Base-by-base conservation (phyloP, 2,888 invertebrate species). In the Drosophila suboccidentalis region DNA sequence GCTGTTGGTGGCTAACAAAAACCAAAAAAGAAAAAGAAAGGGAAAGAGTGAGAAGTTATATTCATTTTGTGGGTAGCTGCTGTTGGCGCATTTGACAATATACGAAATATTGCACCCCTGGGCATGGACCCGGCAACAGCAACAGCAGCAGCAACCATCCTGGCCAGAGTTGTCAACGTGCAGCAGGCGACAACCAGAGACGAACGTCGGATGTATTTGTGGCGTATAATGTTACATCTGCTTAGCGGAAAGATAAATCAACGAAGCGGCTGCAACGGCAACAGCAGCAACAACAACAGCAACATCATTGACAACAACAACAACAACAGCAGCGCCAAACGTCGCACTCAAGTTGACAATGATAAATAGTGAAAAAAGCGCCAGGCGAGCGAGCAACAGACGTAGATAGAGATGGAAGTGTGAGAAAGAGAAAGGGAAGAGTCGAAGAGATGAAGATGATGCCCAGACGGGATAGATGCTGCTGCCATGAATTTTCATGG, bases 321-420 rank as follows among this genome's bases (percentile, higher is more conserved):
- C 13, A 54, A n/a, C 73, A 77, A 32, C 60, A 79, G 60, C 82
- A 82, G 83, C 87, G 83, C 87, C 88, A 87, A 86, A 82, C 86
- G 86, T 82, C 88, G 88, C 90, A 87, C 86, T 87, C 89, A 87
- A 87, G 80, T 83, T 87, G 86, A 87, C 86, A 87, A 89, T 87
- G 86, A 87, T 89, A 87, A 87, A 87, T 87, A 89, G 86, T 87
- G 88, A 82, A 89, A 89, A 87, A 83, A 89, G 86, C 88, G 80
- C 80, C 88, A 84, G 89, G 75, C 87, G 47, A 80, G 66, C 84
- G 53, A 71, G 70, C 65, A 78, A 41, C 65, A 83, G 71, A 67
- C 77, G 51, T 49, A 39, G 73, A 51, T 47, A 51, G 62, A 53
- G 70, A 51, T 43, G 32, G 53, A 19, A 49, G 15, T 39, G 26